phyloP scores from a whole-genome alignment of 2,888 invertebrate genomes.

The Cabera pusaria region DNA sequence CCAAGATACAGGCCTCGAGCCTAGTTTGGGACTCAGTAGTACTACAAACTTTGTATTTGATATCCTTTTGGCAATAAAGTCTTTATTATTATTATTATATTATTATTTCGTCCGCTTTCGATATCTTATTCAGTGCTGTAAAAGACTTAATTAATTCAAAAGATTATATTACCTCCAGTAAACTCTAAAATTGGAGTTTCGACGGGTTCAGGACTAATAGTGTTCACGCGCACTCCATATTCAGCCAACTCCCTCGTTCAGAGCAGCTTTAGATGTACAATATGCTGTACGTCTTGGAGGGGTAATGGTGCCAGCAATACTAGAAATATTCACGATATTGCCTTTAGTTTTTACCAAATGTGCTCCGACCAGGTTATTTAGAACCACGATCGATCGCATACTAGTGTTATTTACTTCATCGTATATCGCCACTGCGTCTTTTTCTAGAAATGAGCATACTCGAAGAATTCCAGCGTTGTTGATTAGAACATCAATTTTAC shows the following conservation, averaged over 20 bases:
- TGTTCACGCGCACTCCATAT: slow-evolving; percentile 85
- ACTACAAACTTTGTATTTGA: slow-evolving; percentile 23
- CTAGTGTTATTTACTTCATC: slow-evolving; percentile 44
- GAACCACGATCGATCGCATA: slow-evolving; percentile 37
- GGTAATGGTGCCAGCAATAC: slow-evolving; percentile 29
- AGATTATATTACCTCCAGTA: slow-evolving; percentile 8
- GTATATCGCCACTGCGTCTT: slow-evolving; percentile 25
- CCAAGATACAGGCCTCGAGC: too few relatives aligned
- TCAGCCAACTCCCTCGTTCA: slow-evolving; percentile 85
- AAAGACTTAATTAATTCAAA: slow-evolving; percentile 5
- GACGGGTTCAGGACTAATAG: slow-evolving; percentile 88
- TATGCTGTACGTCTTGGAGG: slow-evolving; percentile 55
- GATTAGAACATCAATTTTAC: slow-evolving; percentile 38
- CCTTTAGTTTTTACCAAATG: slow-evolving; percentile 44
- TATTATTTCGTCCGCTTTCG: slow-evolving; percentile 25
- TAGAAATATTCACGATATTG: slow-evolving; percentile 55
- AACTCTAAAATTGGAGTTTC: slow-evolving; percentile 45
- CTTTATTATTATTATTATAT: too few relatives aligned
- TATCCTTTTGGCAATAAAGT: slow-evolving; percentile 22
- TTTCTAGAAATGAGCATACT: slow-evolving; percentile 10
- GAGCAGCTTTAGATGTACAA: slow-evolving; percentile 87
- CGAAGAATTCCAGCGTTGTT: slow-evolving; percentile 35
- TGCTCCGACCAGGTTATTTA: slow-evolving; percentile 43
- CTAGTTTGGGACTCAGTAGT: slow-evolving; percentile 29
- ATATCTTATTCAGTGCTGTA: slow-evolving; percentile 16